Percentiles rank a stretch among this genome's conserved stretches.
phyloP scores from a whole-genome alignment of 37 sponge, comb jelly and placozoan genomes.

The Crambe crambe region DNA sequence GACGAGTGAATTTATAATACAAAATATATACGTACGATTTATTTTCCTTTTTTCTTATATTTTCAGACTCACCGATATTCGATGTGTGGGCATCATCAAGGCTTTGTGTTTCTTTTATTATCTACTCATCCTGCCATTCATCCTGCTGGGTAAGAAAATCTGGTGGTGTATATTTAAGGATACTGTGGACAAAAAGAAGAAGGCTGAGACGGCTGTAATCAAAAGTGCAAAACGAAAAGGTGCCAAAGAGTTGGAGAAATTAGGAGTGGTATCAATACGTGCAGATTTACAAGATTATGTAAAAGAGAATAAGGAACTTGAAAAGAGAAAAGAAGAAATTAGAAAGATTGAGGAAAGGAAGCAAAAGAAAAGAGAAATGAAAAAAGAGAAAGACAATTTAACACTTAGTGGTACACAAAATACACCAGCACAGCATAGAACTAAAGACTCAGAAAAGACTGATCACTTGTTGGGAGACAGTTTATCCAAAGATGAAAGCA shows the following conservation, averaged over 20 bases:
- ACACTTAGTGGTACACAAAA: no score
- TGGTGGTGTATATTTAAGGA: conserved; percentile 55
- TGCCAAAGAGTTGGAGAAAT: conserved; percentile 24
- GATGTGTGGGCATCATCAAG: conserved; percentile 41
- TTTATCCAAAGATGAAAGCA: no score
- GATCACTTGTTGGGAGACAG: no score
- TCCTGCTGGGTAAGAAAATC: conserved; percentile 66
- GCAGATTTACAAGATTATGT: not conserved
- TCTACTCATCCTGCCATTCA: conserved; percentile 66
- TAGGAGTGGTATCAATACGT: conserved; percentile 11
- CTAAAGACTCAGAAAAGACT: no score
- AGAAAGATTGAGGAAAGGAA: not conserved
- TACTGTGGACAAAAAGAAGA: conserved; percentile 45
- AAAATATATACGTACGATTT: no score
- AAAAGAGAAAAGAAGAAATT: not conserved
- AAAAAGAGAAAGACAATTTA: not conserved
- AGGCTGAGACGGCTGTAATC: conserved; percentile 49
- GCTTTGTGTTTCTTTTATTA: conserved; percentile 82
- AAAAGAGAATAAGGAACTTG: not conserved
- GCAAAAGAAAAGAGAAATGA: not conserved
- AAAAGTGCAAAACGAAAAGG: conserved; percentile 52
- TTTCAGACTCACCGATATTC: conserved; percentile 67
- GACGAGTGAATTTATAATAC: conserved; percentile 67
- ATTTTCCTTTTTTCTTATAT: not conserved
- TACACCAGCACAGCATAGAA: no score